Evolutionary conservation across 2,888 invertebrate species (phyloP).

Genomic region (Drosophila fungiperda): DNA sequence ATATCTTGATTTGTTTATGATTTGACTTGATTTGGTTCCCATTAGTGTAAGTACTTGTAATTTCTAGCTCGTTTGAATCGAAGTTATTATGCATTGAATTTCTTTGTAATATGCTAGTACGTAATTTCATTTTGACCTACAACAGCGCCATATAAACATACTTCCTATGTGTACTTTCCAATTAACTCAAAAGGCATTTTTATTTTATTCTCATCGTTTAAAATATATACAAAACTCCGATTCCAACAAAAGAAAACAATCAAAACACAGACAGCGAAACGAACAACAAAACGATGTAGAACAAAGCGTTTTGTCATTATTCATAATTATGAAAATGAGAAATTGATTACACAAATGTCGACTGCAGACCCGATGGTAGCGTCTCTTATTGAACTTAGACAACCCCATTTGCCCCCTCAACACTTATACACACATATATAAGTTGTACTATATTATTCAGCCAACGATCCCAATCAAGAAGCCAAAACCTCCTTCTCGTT

Average conservation of each 20-base stretch:
- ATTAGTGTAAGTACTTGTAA: constrained; percentile 62
- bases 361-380: constrained; percentile 85
- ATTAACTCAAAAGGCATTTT: constrained; percentile 38
- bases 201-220: constrained; percentile 36
- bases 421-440: constrained; percentile 10
- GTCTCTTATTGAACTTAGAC: constrained; percentile 70
- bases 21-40: constrained; percentile 32
- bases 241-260: constrained; percentile 12
- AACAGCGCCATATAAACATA: constrained; percentile 28
- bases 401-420: constrained; percentile 15
- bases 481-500: constrained; percentile 14
- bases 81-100: constrained; percentile 61
- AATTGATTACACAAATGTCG: constrained; percentile 70
- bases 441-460: constrained; percentile 23
- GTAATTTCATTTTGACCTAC: constrained; percentile 54
- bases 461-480: constrained; percentile 26
- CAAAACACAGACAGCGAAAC: constrained; percentile 44
- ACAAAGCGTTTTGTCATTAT: constrained; percentile 43
- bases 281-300: constrained; percentile 33
- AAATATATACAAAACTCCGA: constrained; percentile 15
- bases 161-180: constrained; percentile 36
- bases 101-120: constrained; percentile 65
- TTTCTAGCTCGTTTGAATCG: constrained; percentile 73
- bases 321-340: constrained; percentile 27
- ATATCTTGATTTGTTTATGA: constrained; percentile 16